phyloP scores from a whole-genome alignment of 2,888 invertebrate genomes.

The Harmothoe impar region DNA sequence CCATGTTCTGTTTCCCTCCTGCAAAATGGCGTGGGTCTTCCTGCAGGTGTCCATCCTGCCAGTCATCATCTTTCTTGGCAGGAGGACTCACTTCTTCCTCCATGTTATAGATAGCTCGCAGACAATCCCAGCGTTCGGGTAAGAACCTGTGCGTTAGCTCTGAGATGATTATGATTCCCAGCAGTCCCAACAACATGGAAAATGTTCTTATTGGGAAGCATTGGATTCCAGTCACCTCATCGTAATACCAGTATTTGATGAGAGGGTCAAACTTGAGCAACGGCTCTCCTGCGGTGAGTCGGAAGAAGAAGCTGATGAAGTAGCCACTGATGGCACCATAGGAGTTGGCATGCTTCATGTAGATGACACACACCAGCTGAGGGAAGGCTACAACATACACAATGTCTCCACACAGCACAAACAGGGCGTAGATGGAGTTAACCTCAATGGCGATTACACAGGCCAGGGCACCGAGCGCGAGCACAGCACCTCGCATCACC shows the following conservation, averaged over 20 bases:
- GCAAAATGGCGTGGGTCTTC: too few species aligned
- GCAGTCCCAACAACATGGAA: conserved; percentile 30
- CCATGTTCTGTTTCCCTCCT: too few species aligned
- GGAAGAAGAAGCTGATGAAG: conserved; percentile 51
- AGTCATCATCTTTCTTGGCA: too few species aligned
- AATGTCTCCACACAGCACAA: conserved; percentile 56
- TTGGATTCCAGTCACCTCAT: not conserved
- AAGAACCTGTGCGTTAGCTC: not conserved
- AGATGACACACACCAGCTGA: conserved; percentile 41
- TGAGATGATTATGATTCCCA: not conserved
- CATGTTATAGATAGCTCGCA: not conserved
- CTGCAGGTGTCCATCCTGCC: too few species aligned
- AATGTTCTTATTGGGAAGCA: conserved; percentile 30
- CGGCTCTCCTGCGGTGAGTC: conserved; percentile 43
- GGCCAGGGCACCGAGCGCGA: conserved; percentile 14
- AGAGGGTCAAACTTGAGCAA: not conserved
- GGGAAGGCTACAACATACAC: conserved; percentile 53
- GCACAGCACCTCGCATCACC: conserved; percentile 36
- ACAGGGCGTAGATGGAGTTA: conserved; percentile 53
- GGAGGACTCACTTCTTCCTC: not conserved
- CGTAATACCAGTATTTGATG: conserved; percentile 21
- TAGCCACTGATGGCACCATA: conserved; percentile 37
- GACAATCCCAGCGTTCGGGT: not conserved
- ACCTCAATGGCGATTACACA: conserved; percentile 31
- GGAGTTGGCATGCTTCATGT: not conserved